Evolutionary conservation across 2,113 vertebrate species (phyloP), one percentile per base, ranked within the genome.

Genomic region (Microcebus murinus): DNA sequence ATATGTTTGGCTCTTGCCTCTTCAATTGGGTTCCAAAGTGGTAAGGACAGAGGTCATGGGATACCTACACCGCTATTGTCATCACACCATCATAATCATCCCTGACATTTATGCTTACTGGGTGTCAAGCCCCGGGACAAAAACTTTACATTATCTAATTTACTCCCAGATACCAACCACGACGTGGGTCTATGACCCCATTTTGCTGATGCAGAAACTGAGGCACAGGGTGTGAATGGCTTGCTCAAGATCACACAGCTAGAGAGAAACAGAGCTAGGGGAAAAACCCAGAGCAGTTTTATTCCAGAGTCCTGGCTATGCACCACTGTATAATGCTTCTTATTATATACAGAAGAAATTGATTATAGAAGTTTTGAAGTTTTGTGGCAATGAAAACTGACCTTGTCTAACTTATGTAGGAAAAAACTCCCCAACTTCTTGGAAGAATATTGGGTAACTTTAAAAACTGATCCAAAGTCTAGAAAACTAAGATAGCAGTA

Each of bases 331-430:
- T 48, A 42, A 50, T 39, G 29, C 50, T 87, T 90, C 67, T 83
- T 82, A 81, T 48, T 80, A 93, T 57, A 71, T 29, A 23, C 81
- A 76, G 12, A 81, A 93, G 68, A 93, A 68, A 92, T 63, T 73
- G 88, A 71, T 85, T 87, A 71, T 9, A 74, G 39, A 63, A 82
- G 65, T 67, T 73, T 74, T 71, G 13, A 81, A 87, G 29, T 92
- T 52, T 39, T 81, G 0, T 76, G 57, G 42, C 65, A 89, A 23
- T n/a, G 59, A 61, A 61, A 88, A 81, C 20, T 1, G 7, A 83
- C 15, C 4, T 2, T 91, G 74, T 57, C 34, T 95, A 80, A 59
- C 27, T 82, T 85, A 80, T 45, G 57, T 29, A 86, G 81, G 17
- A 92, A 84, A 85, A 57, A 90, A 61, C 4, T 6, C 18, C 18